Conservation (phyloP, 2,888 invertebrate species). For the Acanthosepion esculentum region DNA sequence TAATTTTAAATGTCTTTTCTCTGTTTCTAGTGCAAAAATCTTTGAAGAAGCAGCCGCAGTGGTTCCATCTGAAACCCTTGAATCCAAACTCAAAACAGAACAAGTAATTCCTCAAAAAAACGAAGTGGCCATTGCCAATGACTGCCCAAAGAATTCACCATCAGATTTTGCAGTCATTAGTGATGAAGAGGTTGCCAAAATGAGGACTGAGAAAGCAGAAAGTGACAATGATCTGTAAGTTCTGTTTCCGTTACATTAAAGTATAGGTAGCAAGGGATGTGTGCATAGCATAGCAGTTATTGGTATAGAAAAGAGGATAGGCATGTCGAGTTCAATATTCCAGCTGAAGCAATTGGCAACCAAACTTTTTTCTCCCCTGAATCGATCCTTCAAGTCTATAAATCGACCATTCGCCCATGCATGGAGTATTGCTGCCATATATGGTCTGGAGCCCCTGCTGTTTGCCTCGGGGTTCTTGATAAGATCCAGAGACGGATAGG, state of each 20-base stretch:
- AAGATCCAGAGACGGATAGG: too few species aligned
- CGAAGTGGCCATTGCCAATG: not conserved
- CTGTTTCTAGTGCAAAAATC: not conserved
- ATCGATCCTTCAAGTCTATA: too few species aligned
- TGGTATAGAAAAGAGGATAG: too few species aligned
- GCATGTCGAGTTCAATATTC: too few species aligned
- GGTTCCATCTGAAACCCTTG: not conserved
- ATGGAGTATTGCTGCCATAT: too few species aligned
- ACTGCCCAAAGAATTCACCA: slow-evolving; percentile 14
- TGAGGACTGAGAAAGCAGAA: slow-evolving; percentile 14
- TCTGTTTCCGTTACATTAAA: not conserved
- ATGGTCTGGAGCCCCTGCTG: too few species aligned
- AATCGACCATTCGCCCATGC: too few species aligned
- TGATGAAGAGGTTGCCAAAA: slow-evolving; percentile 43
- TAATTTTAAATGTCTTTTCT: not conserved
- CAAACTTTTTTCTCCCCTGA: too few species aligned
- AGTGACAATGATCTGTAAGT: not conserved
- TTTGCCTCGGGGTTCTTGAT: too few species aligned
- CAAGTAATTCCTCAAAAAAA: not conserved
- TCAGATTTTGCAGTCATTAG: slow-evolving; percentile 40
- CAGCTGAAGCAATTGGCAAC: too few species aligned
- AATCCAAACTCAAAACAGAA: not conserved
- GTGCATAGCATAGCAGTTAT: too few species aligned
- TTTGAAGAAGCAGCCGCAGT: slow-evolving; percentile 20
- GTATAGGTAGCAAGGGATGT: too few species aligned